Evolutionary conservation across 1,140 invertebrate species (phyloP).

Genomic region (Drosophila suzukii): DNA sequence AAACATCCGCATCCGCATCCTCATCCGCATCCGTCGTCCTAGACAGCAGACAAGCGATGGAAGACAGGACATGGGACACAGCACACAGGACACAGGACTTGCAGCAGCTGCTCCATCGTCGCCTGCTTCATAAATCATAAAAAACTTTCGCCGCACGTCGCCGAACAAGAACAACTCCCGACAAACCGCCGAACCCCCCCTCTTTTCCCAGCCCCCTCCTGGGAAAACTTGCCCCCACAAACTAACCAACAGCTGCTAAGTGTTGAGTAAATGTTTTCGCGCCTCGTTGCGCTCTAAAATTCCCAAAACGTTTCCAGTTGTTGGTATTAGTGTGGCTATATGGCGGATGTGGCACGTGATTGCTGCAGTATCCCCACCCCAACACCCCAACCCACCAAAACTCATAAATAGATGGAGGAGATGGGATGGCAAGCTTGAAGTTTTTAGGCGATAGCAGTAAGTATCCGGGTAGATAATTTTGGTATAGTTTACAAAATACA

Average conservation of each 20-base stretch:
- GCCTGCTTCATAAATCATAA: slow-evolving; percentile 78
- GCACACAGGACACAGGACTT: slow-evolving; percentile 23
- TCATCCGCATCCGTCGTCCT: slow-evolving; percentile 46
- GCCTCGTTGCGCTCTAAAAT: slow-evolving; percentile 71
- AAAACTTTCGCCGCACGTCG: slow-evolving; percentile 73
- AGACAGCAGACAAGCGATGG: slow-evolving; percentile 34
- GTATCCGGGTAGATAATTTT: not conserved
- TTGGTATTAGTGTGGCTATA: slow-evolving; percentile 22
- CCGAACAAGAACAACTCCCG: slow-evolving; percentile 34
- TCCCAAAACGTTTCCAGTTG: slow-evolving; percentile 62
- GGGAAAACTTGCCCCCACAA: slow-evolving; percentile 21
- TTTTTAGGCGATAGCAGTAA: slow-evolving; percentile 10
- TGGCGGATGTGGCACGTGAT: slow-evolving; percentile 66
- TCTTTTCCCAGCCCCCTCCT: slow-evolving; percentile 2
- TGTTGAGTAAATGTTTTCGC: slow-evolving; percentile 82
- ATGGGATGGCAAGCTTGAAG: not conserved
- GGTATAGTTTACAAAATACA: not conserved
- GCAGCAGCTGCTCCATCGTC: slow-evolving; percentile 60
- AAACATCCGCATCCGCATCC: slow-evolving; percentile 61
- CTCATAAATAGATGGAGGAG: slow-evolving; percentile 17
- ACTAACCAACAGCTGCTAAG: slow-evolving; percentile 71
- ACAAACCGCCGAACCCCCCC: slow-evolving; percentile 4
- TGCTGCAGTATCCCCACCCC: slow-evolving; percentile 37
- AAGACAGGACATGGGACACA: slow-evolving; percentile 15
- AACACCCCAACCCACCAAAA: not conserved